Conservation (phyloP, 2,113 vertebrate genomes). For the Garra rufa region DNA sequence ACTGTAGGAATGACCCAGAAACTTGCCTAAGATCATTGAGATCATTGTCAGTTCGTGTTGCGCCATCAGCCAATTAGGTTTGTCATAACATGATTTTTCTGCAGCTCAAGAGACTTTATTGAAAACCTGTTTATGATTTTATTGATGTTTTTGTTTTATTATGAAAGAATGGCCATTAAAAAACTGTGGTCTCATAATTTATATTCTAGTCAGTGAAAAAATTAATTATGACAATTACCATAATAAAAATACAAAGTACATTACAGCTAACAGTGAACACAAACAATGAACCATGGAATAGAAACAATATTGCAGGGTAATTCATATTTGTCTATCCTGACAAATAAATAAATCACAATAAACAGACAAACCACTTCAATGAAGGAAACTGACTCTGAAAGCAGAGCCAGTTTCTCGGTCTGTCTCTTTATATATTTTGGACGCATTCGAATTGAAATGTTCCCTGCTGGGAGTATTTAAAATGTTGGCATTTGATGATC, state of each 20-base stretch:
- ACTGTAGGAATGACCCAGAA: neutral
- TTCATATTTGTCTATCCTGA: neutral
- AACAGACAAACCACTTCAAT: neutral
- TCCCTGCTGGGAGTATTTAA: constrained; percentile 23
- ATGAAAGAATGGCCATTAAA: neutral
- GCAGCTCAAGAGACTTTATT: neutral
- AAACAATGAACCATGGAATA: neutral
- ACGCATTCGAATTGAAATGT: neutral
- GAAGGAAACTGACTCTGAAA: neutral
- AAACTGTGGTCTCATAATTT: neutral
- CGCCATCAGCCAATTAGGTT: neutral
- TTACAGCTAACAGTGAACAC: neutral
- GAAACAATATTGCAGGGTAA: neutral
- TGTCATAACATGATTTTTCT: neutral
- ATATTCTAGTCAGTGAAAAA: neutral
- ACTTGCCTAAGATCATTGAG: neutral
- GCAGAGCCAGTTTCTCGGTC: neutral
- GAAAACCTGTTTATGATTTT: neutral
- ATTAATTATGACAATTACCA: neutral
- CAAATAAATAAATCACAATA: constrained; percentile 9
- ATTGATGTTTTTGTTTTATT: neutral
- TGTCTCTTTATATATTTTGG: constrained; percentile 5
- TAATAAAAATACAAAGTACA: neutral
- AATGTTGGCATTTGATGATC: constrained; percentile 39
- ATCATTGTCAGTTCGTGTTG: neutral